These are phyloP conservation scores for Diplodus sargus DNA, from an alignment of 2,797 vertebrate species.

Conservation along the genomic window DNA sequence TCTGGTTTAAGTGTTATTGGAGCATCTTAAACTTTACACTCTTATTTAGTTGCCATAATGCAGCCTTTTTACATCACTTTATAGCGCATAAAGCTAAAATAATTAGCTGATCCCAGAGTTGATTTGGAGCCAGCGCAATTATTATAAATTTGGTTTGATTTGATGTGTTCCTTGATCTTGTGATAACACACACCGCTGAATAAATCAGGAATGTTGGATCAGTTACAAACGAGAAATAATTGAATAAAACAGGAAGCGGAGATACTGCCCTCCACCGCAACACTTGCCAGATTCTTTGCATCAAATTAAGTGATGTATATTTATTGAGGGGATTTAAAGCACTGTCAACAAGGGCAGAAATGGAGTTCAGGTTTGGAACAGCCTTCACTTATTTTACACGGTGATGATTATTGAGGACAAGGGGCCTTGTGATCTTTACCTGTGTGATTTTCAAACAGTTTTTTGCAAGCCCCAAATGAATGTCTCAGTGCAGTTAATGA, in stretches of 20 bases:
- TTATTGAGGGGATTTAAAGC: conserved; percentile 20
- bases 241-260: conserved; percentile 1
- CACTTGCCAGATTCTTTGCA: conserved; percentile 15
- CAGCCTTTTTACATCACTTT: neutral
- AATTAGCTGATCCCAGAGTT: neutral
- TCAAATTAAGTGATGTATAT: conserved; percentile 1
- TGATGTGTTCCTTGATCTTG: conserved; percentile 3
- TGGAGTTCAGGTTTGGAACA: conserved; percentile 4
- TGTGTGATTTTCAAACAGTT: conserved; percentile 21
- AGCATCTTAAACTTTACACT: neutral
- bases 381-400: conserved; percentile 16
- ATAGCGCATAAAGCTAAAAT: neutral
- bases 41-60: neutral
- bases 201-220: neutral
- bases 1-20: neutral
- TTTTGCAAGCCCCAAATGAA: conserved; percentile 31
- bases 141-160: neutral
- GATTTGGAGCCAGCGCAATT: neutral
- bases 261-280: neutral
- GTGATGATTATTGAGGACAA: conserved; percentile 18
- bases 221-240: conserved; percentile 4
- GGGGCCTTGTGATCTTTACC: conserved; percentile 20
- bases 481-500: conserved; percentile 43
- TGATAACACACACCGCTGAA: neutral
- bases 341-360: neutral